phyloP scores from a whole-genome alignment of 2,797 vertebrate genomes.

The Perodicticus potto region DNA sequence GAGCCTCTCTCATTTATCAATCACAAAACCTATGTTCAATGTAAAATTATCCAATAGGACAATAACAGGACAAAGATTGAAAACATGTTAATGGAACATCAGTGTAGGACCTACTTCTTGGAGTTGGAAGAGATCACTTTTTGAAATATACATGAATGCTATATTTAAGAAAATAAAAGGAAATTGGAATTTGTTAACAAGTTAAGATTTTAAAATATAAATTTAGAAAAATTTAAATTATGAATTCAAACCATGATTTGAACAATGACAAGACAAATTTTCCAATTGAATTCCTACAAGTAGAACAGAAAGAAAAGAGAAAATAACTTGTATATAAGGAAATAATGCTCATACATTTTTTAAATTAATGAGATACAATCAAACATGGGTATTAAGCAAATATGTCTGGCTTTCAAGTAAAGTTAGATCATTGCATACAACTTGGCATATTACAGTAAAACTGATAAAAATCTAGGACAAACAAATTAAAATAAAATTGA shows the following conservation, averaged over 20 bases:
- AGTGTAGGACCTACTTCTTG: neutral
- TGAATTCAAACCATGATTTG: neutral
- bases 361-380: neutral
- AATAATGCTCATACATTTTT: neutral
- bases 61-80: neutral
- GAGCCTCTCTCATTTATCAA: neutral
- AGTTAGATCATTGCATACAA: neutral
- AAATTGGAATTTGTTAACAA: neutral
- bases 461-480: neutral
- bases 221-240: neutral
- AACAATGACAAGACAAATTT: neutral
- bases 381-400: neutral
- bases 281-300: neutral
- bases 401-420: neutral
- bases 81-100: neutral
- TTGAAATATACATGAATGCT: neutral
- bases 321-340: neutral
- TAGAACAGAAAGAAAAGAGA: neutral
- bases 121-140: neutral
- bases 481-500: neutral
- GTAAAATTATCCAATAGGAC: neutral
- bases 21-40: neutral
- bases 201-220: neutral
- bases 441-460: neutral
- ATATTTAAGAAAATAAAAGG: neutral